phyloP scores from a whole-genome alignment of 2,113 vertebrate species.

The Hippoglossus stenolepis region DNA sequence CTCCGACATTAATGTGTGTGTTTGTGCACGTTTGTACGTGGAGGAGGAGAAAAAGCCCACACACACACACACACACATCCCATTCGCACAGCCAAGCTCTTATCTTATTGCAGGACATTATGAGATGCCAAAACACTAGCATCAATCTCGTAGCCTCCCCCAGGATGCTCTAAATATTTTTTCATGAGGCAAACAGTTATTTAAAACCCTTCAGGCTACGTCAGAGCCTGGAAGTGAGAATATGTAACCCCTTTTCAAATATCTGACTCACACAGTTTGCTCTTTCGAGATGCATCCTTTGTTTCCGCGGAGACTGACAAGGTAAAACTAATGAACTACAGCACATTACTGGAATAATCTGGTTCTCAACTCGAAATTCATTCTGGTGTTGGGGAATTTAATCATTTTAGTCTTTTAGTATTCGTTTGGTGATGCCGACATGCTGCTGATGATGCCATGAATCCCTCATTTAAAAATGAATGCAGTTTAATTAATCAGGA shows the following conservation, averaged over 20 bases:
- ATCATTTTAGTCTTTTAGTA: constrained; percentile 22
- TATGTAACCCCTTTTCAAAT: constrained; percentile 48
- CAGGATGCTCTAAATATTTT: constrained; percentile 67
- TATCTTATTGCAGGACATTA: constrained; percentile 74
- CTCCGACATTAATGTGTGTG: constrained; percentile 30
- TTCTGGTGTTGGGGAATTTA: not conserved
- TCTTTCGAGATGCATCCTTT: constrained; percentile 51
- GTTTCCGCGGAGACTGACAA: constrained; percentile 49
- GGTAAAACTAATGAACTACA: constrained; percentile 6
- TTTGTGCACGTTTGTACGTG: constrained; percentile 20
- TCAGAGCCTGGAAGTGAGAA: constrained; percentile 39
- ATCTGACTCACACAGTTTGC: constrained; percentile 41
- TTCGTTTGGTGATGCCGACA: constrained; percentile 32
- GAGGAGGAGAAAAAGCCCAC: constrained; percentile 31
- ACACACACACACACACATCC: constrained; percentile 62
- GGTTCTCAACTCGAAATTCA: not conserved
- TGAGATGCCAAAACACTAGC: constrained; percentile 70
- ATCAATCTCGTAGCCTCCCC: constrained; percentile 66
- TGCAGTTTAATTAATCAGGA: not conserved
- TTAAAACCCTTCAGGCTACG: constrained; percentile 71
- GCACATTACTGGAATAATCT: not conserved
- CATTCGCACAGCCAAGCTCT: constrained; percentile 59
- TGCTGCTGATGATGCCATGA: constrained; percentile 12
- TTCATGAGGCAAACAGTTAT: constrained; percentile 72
- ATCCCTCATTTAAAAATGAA: constrained; percentile 17